These are phyloP conservation scores for Drosophila suboccidentalis DNA, from an alignment of 2,888 invertebrate genomes.

Conservation along the genomic window DNA sequence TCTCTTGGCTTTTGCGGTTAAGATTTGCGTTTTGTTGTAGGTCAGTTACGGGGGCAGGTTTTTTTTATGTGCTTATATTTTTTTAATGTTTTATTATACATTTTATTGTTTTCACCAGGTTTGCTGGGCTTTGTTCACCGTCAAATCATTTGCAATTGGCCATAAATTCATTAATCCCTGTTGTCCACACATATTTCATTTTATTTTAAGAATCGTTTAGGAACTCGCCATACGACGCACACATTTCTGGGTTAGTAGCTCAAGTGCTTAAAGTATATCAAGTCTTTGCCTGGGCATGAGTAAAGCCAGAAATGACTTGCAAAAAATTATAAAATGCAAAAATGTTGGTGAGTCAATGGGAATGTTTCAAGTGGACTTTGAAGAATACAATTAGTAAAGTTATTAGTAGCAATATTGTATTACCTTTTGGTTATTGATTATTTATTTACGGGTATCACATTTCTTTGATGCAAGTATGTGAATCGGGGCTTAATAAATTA, in stretches of 20 bases:
- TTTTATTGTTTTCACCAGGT: conserved; percentile 26
- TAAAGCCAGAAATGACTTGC: conserved; percentile 38
- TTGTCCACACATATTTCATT: conserved; percentile 10
- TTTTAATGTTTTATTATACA: conserved; percentile 18
- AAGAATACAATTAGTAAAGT: neutral
- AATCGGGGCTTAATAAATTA: neutral
- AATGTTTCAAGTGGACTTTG: neutral
- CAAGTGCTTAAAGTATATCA: conserved; percentile 4
- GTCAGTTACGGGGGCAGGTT: conserved; percentile 63
- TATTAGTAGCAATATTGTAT: neutral
- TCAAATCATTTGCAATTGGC: conserved; percentile 70
- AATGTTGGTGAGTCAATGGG: neutral
- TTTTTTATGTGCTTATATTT: conserved; percentile 24
- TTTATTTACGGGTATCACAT: neutral
- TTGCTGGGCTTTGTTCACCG: conserved; percentile 44
- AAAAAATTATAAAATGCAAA: neutral
- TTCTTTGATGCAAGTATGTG: neutral
- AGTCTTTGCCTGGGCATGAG: neutral
- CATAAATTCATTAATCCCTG: conserved; percentile 48
- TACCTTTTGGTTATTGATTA: neutral
- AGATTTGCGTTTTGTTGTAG: conserved; percentile 73
- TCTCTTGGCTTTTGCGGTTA: conserved; percentile 54
- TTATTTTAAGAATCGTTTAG: conserved; percentile 19
- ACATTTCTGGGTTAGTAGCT: conserved; percentile 43
- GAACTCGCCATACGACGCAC: neutral